Evolutionary conservation across 2,888 invertebrate species (phyloP).

Genomic region (Metellina segmentata): DNA sequence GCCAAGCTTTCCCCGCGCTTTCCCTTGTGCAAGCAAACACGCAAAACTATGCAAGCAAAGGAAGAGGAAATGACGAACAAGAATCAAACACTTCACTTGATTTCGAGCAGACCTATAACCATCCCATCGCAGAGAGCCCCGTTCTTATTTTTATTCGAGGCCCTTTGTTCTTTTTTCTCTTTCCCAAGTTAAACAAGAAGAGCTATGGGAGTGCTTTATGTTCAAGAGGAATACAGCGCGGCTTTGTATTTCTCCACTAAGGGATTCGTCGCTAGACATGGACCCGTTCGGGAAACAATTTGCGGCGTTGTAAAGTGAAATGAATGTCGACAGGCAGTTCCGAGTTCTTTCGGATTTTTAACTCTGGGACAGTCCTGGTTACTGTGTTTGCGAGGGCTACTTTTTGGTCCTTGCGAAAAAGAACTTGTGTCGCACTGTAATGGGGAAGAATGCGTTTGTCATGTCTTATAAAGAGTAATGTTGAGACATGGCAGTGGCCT

Average conservation of each 20-base stretch:
- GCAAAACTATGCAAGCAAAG: slow-evolving; percentile 40
- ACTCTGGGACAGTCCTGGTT: too few relatives aligned
- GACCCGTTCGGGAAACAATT: background rate
- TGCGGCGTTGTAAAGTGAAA: background rate
- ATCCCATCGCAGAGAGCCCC: background rate
- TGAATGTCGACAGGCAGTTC: background rate
- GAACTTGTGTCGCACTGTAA: too few relatives aligned
- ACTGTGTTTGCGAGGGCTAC: too few relatives aligned
- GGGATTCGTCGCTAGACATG: background rate
- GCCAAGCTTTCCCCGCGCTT: slow-evolving; percentile 11
- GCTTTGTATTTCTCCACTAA: background rate
- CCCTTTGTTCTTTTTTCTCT: background rate
- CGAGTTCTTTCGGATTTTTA: background rate
- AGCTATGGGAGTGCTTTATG: slow-evolving; percentile 20
- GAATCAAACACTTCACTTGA: slow-evolving; percentile 42
- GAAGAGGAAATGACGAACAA: slow-evolving; percentile 10
- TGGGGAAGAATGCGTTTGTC: too few relatives aligned
- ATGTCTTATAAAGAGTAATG: too few relatives aligned
- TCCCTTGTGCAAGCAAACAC: slow-evolving; percentile 36
- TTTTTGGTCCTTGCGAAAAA: too few relatives aligned
- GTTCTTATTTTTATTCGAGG: background rate
- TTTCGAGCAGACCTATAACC: slow-evolving; percentile 12
- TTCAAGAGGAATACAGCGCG: slow-evolving; percentile 6
- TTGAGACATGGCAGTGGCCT: too few relatives aligned
- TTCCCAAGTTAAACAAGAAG: slow-evolving; percentile 26